Base-by-base conservation (phyloP, 2,113 vertebrate species). In the Lipotes vexillifer region DNA sequence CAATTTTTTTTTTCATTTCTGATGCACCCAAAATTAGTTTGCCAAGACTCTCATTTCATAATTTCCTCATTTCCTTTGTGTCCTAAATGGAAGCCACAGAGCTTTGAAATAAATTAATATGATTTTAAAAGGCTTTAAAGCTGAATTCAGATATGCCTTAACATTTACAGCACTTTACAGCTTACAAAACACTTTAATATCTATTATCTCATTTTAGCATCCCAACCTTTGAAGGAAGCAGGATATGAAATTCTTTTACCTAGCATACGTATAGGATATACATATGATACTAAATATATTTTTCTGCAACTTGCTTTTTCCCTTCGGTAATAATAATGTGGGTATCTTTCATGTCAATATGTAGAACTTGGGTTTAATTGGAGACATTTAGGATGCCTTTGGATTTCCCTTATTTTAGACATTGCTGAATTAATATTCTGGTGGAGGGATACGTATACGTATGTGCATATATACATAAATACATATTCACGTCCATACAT, bases 381-480 rank as follows among this genome's bases (percentile, higher is more conserved):
- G 31, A 72, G 41, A 49, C 36, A 89, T 92, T 66, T 63, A 83
- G 63, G 20, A 36, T 86, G 15, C 4, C 13, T 95, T 78, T 23
- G 63, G 23, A 44, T 74, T 97, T 90, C 77, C 33, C 23, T 49
- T 55, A 44, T 55, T 74, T n/a, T 49, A 77, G 61, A 72, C 36
- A 93, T 66, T 18, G 4, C 20, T 86, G 31, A 93, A 65, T 71
- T 66, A 65, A 49, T 68, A 84, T 90, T 85, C n/a, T 61, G 29
- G 20, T 31, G 59, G 20, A 18, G 83, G 29, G 69, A 27, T 74
- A 31, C 5, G 0, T 38, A 49, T 29, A 4, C 6, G 5, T 49
- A 3, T 6, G 0, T n/a, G 36, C 0, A 55, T 12, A 80, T 11
- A 33, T 8, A 25, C 2, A 3, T n/a, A 57, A 29, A 86, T 10